A percentile compares a stretch with the other conserved stretches of the same genome.
These are phyloP conservation scores for Oreortyx pictus DNA, from an alignment of 2,797 vertebrate genomes.

Conservation along the genomic window DNA sequence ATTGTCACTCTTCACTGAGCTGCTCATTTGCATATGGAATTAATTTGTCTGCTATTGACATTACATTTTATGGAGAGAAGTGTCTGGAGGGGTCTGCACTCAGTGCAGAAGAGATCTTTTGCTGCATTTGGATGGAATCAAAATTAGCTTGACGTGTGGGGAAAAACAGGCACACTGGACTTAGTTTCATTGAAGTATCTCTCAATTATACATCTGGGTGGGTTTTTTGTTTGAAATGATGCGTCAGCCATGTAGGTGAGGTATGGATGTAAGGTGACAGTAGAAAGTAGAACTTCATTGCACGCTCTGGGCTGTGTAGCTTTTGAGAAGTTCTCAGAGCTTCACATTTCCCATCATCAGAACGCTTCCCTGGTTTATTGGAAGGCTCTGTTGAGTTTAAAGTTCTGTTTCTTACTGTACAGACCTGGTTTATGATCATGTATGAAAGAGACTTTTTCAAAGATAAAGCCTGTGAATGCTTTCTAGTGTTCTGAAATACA, in stretches of 20 bases:
- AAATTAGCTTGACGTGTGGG: conserved; percentile 39
- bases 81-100: conserved; percentile 21
- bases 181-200: conserved; percentile 38
- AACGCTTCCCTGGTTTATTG: not conserved
- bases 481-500: conserved; percentile 14
- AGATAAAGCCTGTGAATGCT: not conserved
- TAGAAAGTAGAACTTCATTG: not conserved
- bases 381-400: not conserved
- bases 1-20: conserved; percentile 31
- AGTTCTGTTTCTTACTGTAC: not conserved
- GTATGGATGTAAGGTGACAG: not conserved
- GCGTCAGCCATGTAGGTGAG: not conserved
- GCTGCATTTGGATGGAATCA: conserved; percentile 50
- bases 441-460: not conserved
- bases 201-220: not conserved
- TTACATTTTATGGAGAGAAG: conserved; percentile 59
- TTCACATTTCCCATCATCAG: not conserved
- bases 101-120: conserved; percentile 38
- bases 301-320: not conserved
- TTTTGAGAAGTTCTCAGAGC: not conserved
- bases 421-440: not conserved
- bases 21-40: conserved; percentile 69
- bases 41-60: conserved; percentile 65
- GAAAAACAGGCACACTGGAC: conserved; percentile 50
- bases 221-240: conserved; percentile 9